Base-by-base conservation (phyloP, 2,888 invertebrate species). In the Sesamia inferens region DNA sequence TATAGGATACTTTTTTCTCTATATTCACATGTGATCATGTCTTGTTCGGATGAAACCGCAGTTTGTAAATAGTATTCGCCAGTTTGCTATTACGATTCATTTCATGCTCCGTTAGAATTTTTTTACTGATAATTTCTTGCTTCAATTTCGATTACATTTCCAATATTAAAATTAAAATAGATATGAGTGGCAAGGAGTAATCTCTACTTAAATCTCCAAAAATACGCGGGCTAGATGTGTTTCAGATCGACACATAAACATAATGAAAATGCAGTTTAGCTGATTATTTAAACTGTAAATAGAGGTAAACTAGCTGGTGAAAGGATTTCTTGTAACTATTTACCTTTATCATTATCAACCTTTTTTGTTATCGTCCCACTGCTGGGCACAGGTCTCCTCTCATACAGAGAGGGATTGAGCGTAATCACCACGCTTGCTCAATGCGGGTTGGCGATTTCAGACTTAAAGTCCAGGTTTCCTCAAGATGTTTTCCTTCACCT, bases 221-320 rank as follows among this genome's bases (percentile, higher is more conserved):
- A 71, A 66, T 59, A 58, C 54, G 42, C 24, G 13, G 1, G 31
- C 31, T 24, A 19, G 24, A 62, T 42, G 54, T 62, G 63, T 76
- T 81, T 76, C 68, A 76, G 68, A 58, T 54, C 57, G 47, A n/a
- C 81, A 58, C 44, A 57, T n/a, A 75, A 66, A 22, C 62, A 22
- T 58, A 76, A 58, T 76, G n/a, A 58, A 73, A 63, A 63, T 51
- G 73, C 42, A 54, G 47, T 82, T 78, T 22, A 54, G 59, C 58
- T 44, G 51, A 3, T 57, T 65, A 65, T 71, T 82, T 82, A 58
- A 24, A 59, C 51, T 6, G 42, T 57, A 68, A 71, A 63, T 68
- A 65, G 55, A 64, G 48, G 6, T 68, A 55, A 58, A 77, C 57
- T 22, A 1, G 31, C 14, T 78, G 2, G 72, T 57, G 22, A 71